Evolutionary conservation across 2,888 invertebrate genomes (phyloP), one percentile per base, ranked within the genome.

Genomic region (Epinotia brunnichana): DNA sequence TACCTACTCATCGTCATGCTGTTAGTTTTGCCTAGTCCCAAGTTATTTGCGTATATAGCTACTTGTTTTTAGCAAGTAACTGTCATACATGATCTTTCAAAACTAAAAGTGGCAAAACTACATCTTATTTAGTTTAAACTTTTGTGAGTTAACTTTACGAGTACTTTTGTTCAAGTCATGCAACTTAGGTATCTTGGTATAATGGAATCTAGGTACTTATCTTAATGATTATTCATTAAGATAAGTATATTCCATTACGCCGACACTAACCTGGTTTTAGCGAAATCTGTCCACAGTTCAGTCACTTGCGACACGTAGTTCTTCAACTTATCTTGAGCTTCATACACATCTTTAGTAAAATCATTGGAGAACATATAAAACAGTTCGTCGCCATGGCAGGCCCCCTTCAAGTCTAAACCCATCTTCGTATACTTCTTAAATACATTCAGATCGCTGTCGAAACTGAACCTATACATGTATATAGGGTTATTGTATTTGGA

Each of bases 201-300:
- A 54, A 21, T 21, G 1, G 2, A 13, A 24, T 13, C 13, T 21
- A n/a, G n/a, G n/a, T n/a, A 56, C 3, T 54, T 11, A 21, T 11
- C 11, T 17, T 21, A 21, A 21, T 54, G 3, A 21, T 3, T 3
- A 24, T 24, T 24, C 21, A 24, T 24, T 24, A 24, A 24, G 21
- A 24, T 24, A 24, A 24, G 21, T 24, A 24, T 1, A 24, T 24
- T 24, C 21, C 21, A 24, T 24, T 24, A 24, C 21, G 21, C 21
- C 21, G 1, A 35, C 0, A 76, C 80, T 81, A 77, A 92, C 92
- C 85, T 84, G 69, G 85, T 83, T 81, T 88, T 92, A 19, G 91
- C 91, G 75, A 92, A 92, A 75, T 91, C 88, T 0, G 90, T 84
- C 90, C 91, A 90, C 63, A 92, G 59, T 75, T 85, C 89, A 0